Base-by-base conservation (phyloP, 1,140 invertebrate genomes). In the Dryas iulia region DNA sequence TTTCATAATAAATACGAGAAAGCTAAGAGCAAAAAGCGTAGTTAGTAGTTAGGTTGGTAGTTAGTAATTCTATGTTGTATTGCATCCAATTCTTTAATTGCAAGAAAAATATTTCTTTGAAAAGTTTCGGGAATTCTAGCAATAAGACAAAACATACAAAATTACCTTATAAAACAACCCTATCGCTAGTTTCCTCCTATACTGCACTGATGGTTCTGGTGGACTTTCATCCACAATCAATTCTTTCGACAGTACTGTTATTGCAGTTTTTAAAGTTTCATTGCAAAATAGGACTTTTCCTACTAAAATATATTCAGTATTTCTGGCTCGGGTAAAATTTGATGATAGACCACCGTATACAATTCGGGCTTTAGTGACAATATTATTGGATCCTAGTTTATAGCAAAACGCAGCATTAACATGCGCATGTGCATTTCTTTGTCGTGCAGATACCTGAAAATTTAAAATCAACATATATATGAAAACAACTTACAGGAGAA, bases 271-370 rank as follows among this genome's bases (percentile, higher is more conserved):
- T 0, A 94, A 69, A 1, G 92, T 80, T 12, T 78, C 73, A 69
- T 93, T 91, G 7, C 25, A 62, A 11, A 94, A 91, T 4, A 94
- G 69, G n/a, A 80, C 73, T 73, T 93, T 93, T 1, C 94, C 94
- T 3, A 83, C 35, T 0, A 97, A 76, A 77, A 85, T 94, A 24
- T 85, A 76, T 63, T 86, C 81, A 21, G 82, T 82, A 14, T 66
- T 60, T 0, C 6, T 21, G 82, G 96, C 95, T 3, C 95, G 95
- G 3, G 92, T 89, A 78, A 96, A 97, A 10, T 92, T 74, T 8
- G 94, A 87, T 68, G 92, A 93, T 24, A 97, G 95, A 26, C 95
- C 95, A 11, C 96, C 94, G 72, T 92, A 95, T 18, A 93, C 92
- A 26, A 88, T 80, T 47, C 83, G 78, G n/a, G 68, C 69, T 39